Evolutionary conservation across 2,888 invertebrate genomes (phyloP).

Genomic region (Quadroppia sp.): DNA sequence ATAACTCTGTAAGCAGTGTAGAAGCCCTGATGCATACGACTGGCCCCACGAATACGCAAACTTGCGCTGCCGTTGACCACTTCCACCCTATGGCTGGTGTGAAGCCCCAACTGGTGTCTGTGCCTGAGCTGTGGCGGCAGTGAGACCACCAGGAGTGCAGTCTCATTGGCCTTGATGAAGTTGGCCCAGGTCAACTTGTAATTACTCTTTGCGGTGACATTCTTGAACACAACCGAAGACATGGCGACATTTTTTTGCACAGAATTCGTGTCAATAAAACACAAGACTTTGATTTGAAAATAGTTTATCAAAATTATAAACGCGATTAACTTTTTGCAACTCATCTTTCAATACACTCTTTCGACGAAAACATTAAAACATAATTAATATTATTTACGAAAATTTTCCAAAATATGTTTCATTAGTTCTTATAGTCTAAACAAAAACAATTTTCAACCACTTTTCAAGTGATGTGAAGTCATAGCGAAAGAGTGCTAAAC

Average conservation of each 20-base stretch:
- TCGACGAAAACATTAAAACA: too few species aligned
- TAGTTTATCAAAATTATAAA: conserved; percentile 31
- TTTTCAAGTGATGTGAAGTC: too few species aligned
- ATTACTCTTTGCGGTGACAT: background rate
- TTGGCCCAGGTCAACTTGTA: background rate
- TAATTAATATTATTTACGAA: too few species aligned
- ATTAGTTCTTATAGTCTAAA: too few species aligned
- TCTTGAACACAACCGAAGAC: background rate
- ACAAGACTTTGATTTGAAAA: conserved; percentile 18
- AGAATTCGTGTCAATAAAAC: conserved; percentile 15
- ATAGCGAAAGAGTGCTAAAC: too few species aligned
- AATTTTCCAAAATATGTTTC: too few species aligned
- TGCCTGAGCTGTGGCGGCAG: conserved; percentile 6
- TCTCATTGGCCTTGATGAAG: background rate
- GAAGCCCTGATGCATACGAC: conserved; percentile 13
- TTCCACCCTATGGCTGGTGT: background rate
- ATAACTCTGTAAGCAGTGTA: conserved; percentile 7
- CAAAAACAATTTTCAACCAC: too few species aligned
- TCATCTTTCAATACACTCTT: too few species aligned
- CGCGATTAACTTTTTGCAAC: conserved; percentile 1
- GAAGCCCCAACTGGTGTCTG: background rate
- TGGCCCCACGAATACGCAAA: background rate
- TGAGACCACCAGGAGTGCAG: background rate
- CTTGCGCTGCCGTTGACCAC: background rate
- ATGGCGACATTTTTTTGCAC: background rate